phyloP scores from a whole-genome alignment of 2,113 vertebrate genomes.

The Lagenorhynchus albirostris region DNA sequence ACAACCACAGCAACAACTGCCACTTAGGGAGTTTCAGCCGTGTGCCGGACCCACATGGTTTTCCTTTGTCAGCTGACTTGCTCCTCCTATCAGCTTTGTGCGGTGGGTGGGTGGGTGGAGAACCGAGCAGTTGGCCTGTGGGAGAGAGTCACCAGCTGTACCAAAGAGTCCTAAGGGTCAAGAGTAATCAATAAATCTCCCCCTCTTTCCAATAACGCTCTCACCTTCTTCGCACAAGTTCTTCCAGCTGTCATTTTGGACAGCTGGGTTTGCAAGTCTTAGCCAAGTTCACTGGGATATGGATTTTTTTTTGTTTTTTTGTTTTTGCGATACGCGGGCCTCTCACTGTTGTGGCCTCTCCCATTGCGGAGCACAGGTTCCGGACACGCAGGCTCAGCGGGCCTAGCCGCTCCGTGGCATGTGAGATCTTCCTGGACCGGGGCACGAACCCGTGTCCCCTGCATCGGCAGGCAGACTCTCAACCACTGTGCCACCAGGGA shows the following conservation, averaged over 20 bases:
- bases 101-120: background rate
- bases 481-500: no score
- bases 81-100: background rate
- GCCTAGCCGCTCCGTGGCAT: no score
- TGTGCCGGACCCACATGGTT: background rate
- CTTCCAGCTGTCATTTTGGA: background rate
- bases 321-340: no score
- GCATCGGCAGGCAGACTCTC: no score
- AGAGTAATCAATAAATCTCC: background rate
- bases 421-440: no score
- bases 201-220: rapidly evolving
- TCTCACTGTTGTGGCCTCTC: no score
- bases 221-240: background rate
- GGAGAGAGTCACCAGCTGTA: background rate
- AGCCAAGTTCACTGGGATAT: background rate
- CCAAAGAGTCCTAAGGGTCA: background rate
- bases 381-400: no score
- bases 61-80: background rate
- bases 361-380: no score
- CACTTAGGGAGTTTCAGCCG: background rate
- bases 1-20: background rate
- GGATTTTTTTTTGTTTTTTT: no score
- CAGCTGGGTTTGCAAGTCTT: background rate
- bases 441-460: no score
- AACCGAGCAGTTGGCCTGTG: rapidly evolving